Evolutionary conservation across 1,140 invertebrate species (phyloP).

Genomic region (Psix sp.): DNA sequence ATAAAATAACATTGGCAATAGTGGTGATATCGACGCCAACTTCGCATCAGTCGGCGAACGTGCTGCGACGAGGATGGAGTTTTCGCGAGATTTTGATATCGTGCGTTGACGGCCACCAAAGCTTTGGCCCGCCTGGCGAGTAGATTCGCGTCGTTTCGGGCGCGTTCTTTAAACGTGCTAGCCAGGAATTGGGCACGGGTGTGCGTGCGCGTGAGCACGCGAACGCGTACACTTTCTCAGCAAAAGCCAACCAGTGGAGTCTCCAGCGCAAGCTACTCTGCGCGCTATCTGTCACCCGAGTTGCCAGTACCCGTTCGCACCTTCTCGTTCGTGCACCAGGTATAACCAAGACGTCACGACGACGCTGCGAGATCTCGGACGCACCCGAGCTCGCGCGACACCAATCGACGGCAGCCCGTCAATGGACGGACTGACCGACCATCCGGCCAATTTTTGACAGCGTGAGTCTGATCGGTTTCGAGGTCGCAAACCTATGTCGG

Average conservation of each 20-base stretch:
- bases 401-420: too few relatives aligned
- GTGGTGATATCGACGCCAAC: not conserved
- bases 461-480: too few relatives aligned
- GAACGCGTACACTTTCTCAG: constrained; percentile 16
- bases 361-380: too few relatives aligned
- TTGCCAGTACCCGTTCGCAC: too few relatives aligned
- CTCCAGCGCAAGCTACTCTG: constrained; percentile 14
- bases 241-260: constrained; percentile 8
- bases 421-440: too few relatives aligned
- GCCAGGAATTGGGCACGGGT: constrained; percentile 2
- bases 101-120: constrained; percentile 57
- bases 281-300: constrained; percentile 27
- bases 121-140: constrained; percentile 8
- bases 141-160: constrained; percentile 2
- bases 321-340: too few relatives aligned
- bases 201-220: constrained; percentile 7
- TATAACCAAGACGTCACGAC: too few relatives aligned
- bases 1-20: not conserved
- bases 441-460: too few relatives aligned
- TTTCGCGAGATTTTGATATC: constrained; percentile 56
- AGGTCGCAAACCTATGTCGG: too few relatives aligned
- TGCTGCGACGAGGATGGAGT: constrained; percentile 63
- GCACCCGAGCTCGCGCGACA: too few relatives aligned
- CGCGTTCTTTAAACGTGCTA: not conserved
- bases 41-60: constrained; percentile 68